Percentiles rank a stretch among this genome's conserved stretches.
phyloP scores from a whole-genome alignment of 2,797 vertebrate genomes.

The Hydrophis major region DNA sequence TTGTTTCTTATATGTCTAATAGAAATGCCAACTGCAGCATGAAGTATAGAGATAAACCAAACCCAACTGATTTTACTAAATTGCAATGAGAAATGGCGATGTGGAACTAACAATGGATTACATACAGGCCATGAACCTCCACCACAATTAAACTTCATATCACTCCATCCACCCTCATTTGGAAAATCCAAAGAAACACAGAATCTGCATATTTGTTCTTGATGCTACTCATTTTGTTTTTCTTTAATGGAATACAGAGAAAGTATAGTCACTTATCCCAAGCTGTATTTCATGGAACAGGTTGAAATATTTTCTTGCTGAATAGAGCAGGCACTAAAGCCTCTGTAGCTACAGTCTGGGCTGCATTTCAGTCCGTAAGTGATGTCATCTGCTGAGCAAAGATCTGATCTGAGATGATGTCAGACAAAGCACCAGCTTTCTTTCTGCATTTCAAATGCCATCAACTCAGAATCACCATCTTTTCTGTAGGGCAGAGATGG shows the following conservation, averaged over 20 bases:
- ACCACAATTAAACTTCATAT: neutral
- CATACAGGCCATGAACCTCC: neutral
- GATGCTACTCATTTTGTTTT: neutral
- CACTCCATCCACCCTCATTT: neutral
- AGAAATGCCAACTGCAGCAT: neutral
- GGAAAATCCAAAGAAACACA: neutral
- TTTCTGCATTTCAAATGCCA: neutral
- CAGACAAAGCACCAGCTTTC: neutral
- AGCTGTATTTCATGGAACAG: neutral
- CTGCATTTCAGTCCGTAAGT: neutral
- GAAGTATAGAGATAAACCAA: neutral
- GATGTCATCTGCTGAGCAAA: fast-evolving
- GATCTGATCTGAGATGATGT: neutral
- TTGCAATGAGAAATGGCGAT: neutral
- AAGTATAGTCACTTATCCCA: fast-evolving
- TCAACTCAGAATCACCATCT: neutral
- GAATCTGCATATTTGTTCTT: neutral
- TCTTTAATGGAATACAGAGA: constrained; percentile 45
- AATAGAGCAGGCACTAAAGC: neutral
- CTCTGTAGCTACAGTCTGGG: neutral
- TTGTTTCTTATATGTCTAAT: neutral
- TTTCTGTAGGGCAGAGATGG: neutral
- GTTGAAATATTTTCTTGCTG: neutral
- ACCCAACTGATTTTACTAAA: neutral
- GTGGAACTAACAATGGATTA: neutral